These are phyloP conservation scores for Agrotis ipsilon DNA, from an alignment of 2,888 invertebrate species.

Conservation along the genomic window DNA sequence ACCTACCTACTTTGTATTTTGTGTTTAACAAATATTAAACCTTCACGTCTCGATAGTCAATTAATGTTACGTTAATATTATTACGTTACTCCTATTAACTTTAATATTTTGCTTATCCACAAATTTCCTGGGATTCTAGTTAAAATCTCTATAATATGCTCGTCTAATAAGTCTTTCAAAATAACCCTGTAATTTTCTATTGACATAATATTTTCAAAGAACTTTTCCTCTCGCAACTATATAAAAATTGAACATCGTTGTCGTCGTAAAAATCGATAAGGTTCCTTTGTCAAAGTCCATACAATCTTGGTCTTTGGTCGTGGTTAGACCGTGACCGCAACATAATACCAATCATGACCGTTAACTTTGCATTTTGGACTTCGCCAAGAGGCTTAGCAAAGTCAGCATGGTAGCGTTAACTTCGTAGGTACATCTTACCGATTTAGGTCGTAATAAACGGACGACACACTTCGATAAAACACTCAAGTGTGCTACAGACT, in stretches of 20 bases:
- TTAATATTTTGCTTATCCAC: no score
- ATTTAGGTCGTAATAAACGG: background rate
- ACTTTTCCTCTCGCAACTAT: background rate
- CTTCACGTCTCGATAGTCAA: background rate
- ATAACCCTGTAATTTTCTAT: background rate
- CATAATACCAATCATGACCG: conserved; percentile 39
- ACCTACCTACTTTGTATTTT: background rate
- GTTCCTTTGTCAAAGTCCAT: background rate
- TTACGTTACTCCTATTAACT: no score
- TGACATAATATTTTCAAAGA: conserved; percentile 2
- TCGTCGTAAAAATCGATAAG: background rate
- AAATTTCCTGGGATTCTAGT: no score
- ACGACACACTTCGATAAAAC: background rate
- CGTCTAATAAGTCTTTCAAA: background rate
- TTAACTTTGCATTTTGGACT: conserved; percentile 40
- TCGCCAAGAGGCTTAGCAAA: conserved; percentile 39
- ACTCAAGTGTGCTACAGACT: background rate
- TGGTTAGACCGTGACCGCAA: conserved; percentile 27
- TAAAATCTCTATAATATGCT: background rate
- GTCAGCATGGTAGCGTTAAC: conserved; percentile 38
- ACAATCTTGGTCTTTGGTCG: conserved; percentile 13
- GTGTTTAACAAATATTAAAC: background rate
- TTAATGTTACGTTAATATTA: background rate
- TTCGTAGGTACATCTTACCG: conserved; percentile 28
- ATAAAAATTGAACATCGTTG: background rate